Percentiles rank a stretch among this genome's conserved stretches.
These are phyloP conservation scores for Rattus norvegicus DNA, from an alignment of 2,113 vertebrate genomes.

Conservation along the genomic window DNA sequence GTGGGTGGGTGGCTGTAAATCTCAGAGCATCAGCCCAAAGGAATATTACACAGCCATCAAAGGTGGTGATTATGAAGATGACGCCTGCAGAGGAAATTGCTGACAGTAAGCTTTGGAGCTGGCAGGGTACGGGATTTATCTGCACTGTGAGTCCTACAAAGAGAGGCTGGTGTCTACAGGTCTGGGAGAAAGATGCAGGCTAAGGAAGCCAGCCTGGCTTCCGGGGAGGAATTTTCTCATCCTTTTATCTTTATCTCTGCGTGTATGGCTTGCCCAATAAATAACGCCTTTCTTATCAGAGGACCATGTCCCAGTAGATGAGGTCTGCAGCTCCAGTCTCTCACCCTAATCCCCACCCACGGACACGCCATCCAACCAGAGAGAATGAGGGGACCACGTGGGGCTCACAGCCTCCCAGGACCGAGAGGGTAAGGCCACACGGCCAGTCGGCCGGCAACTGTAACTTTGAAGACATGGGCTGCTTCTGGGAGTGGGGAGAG, in stretches of 20 bases:
- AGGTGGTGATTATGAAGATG: accelerated
- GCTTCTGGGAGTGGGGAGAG: not conserved
- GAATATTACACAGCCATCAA: not conserved
- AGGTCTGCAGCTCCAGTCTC: not conserved
- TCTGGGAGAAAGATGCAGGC: not conserved
- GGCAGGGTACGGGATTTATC: not conserved
- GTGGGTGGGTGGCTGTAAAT: accelerated
- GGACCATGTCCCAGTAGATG: conserved; percentile 65
- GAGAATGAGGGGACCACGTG: conserved; percentile 85
- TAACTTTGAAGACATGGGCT: not conserved
- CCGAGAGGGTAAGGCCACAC: conserved; percentile 85
- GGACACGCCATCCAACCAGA: not conserved
- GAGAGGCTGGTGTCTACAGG: accelerated
- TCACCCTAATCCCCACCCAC: not conserved
- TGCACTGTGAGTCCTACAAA: accelerated
- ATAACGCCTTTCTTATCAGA: not conserved
- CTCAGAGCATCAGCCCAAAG: accelerated
- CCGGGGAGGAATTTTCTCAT: not conserved
- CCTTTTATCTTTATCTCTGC: accelerated
- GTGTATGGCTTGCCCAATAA: accelerated
- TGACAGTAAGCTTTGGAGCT: accelerated
- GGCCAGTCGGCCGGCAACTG: not conserved
- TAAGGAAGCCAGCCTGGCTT: not conserved
- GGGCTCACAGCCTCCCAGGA: conserved; percentile 79
- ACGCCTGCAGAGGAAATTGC: not conserved